Percentiles rank a stretch among this genome's conserved stretches.
Conservation (phyloP, 92 coral and sea anemone genomes). For the Porites divaricata region DNA sequence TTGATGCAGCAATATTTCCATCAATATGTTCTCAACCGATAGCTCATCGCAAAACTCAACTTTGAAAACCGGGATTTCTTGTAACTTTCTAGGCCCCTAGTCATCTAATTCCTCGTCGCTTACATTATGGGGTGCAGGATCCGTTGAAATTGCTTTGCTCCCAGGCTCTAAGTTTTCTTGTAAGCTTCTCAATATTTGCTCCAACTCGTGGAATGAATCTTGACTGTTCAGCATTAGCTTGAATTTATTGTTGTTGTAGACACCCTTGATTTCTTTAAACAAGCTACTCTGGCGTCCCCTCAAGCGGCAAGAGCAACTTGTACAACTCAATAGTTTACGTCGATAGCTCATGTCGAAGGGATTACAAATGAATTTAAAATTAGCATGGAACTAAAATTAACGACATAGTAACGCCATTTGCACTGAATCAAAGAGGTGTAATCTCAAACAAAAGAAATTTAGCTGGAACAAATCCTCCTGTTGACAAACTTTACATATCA, state of each 20-base stretch:
- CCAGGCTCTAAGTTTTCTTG: neutral
- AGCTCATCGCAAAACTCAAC: neutral
- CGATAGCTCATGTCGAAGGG: neutral
- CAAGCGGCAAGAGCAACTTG: neutral
- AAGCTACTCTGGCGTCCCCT: no score
- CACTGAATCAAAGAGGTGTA: neutral
- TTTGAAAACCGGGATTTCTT: neutral
- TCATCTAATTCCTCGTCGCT: neutral
- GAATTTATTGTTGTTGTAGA: neutral
- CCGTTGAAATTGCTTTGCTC: neutral
- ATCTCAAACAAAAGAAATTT: constrained; percentile 1
- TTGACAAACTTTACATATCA: neutral
- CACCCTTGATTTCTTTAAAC: no score
- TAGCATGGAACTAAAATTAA: neutral
- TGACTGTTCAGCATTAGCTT: constrained; percentile 27
- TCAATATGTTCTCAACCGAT: neutral
- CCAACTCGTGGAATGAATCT: constrained; percentile 36
- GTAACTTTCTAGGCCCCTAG: neutral
- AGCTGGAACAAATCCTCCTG: neutral
- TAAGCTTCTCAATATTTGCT: constrained; percentile 18
- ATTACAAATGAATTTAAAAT: neutral
- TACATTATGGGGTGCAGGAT: neutral
- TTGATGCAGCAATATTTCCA: constrained; percentile 35
- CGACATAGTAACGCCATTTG: neutral
- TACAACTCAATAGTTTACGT: neutral